Conservation (phyloP, 2,797 vertebrate genomes). For the Ctenochaetus hawaiiensis region DNA sequence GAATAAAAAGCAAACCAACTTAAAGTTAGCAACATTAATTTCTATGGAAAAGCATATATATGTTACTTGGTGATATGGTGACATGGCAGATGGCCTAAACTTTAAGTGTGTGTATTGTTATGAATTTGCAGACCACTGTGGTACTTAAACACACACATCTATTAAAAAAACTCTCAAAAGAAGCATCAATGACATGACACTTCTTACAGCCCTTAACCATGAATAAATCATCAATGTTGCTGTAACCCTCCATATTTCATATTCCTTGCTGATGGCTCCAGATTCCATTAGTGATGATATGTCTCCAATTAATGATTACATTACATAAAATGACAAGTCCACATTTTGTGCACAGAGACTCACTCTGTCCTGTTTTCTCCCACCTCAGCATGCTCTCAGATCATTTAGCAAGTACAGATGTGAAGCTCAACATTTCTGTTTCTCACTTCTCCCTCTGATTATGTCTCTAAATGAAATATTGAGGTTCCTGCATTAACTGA, state of each 20-base stretch:
- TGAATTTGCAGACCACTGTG: no score
- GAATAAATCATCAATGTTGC: background rate
- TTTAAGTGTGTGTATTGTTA: no score
- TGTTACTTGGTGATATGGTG: no score
- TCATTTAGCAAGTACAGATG: slow-evolving; percentile 55
- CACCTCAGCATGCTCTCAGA: slow-evolving; percentile 35
- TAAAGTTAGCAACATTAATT: no score
- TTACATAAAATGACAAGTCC: slow-evolving; percentile 35
- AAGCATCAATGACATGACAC: no score
- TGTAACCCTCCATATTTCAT: background rate
- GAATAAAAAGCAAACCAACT: no score
- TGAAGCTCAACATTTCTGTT: slow-evolving; percentile 39
- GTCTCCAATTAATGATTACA: slow-evolving; percentile 19
- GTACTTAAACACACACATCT: no score
- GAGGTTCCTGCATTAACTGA: background rate
- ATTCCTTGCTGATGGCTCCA: background rate
- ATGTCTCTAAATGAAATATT: slow-evolving; percentile 23
- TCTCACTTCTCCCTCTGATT: slow-evolving; percentile 28
- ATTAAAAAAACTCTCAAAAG: no score
- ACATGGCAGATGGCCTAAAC: no score
- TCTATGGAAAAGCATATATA: no score
- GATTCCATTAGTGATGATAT: slow-evolving; percentile 1
- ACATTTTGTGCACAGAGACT: slow-evolving; percentile 1
- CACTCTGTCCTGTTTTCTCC: slow-evolving; percentile 18
- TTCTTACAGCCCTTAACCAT: no score